Conservation (phyloP, 2,113 vertebrate genomes). For the Ictidomys tridecemlineatus region DNA sequence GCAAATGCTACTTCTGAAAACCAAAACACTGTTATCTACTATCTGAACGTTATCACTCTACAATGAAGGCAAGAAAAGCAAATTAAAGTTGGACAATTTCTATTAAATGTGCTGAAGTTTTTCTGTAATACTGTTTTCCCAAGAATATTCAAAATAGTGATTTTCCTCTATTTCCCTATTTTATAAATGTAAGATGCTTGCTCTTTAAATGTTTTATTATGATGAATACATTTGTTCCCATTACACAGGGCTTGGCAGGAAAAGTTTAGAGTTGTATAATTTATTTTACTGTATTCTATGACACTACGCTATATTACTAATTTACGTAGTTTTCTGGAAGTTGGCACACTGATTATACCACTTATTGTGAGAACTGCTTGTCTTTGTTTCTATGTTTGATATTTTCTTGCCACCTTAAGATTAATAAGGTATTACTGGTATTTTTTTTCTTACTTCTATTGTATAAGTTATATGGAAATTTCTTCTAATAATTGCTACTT, state of each 20-base stretch:
- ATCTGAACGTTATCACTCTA: not conserved
- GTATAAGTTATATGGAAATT: not conserved
- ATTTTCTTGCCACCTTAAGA: not conserved
- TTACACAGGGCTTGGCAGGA: not conserved
- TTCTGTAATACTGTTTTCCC: not conserved
- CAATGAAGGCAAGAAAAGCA: not conserved
- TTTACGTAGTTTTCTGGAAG: not conserved
- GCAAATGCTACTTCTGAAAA: not conserved
- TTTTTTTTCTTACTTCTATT: slow-evolving; percentile 29
- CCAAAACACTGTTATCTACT: not conserved
- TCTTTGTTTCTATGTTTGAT: not conserved
- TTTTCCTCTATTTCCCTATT: not conserved
- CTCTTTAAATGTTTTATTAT: not conserved
- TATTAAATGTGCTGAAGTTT: not conserved
- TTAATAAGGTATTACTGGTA: not conserved
- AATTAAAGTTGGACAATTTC: not conserved
- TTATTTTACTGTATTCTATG: not conserved
- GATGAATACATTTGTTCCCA: not conserved
- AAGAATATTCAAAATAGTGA: not conserved
- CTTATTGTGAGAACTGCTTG: not conserved
- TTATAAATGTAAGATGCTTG: not conserved
- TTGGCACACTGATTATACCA: not conserved
- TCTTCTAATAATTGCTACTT: not conserved
- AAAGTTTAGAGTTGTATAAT: not conserved
- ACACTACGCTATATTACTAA: not conserved